Evolutionary conservation across 2,888 invertebrate species (phyloP), one percentile per base, ranked within the genome.

Genomic region (Mythimna pallens): DNA sequence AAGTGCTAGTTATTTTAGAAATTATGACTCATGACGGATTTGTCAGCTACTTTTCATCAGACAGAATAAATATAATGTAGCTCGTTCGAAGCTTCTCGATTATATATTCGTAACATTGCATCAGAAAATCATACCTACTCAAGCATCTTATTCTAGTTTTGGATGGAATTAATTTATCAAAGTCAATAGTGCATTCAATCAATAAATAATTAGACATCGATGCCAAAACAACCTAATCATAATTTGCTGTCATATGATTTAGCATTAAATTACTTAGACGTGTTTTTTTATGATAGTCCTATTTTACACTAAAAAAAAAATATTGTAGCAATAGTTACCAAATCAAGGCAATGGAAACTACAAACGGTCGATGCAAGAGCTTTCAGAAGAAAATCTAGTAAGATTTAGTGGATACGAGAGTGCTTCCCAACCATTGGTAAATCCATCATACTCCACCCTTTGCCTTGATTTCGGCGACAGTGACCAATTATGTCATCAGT

Each of bases 201-300:
- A 52, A 52, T 47, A 36, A 52, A 74, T 61, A 61, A 61, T 36
- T 14, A 47, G 10, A 47, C 14, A 30, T 30, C 6, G 14, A 55
- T 61, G 61, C 36, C 75, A 54, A 43, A 74, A 66, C 36, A 17
- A 65, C 40, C 47, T 58, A 50, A 57, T 63, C 17, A 57, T 12
- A 47, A 66, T 66, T 47, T 66, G 8, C 22, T 40, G 61, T n/a
- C n/a, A n/a, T 22, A 50, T 55, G 40, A 61, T 67, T 66, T 36
- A 25, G n/a, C 43, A 36, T 30, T 54, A 30, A 65, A 47, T 61
- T 47, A 17, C 3, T 30, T 30, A 3, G 30, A 30, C 30, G 30
- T 30, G 30, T 30, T 3, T 30, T 30, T 30, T 30, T 30, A 2
- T 30, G 25, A 30, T 30, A 30, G 30, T 30, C 30, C 30, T 3